phyloP scores from a whole-genome alignment of 2,888 invertebrate genomes.

The Tipula unca region DNA sequence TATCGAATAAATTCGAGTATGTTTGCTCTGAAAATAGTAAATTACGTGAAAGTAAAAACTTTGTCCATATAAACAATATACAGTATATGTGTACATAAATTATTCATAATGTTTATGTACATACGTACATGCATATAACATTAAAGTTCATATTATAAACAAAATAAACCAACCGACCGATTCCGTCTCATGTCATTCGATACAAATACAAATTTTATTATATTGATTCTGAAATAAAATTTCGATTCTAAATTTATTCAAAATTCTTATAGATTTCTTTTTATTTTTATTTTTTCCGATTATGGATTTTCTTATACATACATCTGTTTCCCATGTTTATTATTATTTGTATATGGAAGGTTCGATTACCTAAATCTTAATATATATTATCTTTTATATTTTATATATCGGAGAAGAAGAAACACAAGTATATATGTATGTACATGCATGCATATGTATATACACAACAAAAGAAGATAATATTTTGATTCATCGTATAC shows the following conservation, averaged over 20 bases:
- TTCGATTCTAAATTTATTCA: neutral
- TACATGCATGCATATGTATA: neutral
- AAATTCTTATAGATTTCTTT: neutral
- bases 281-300: neutral
- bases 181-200: neutral
- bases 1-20: neutral
- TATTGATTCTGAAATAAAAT: neutral
- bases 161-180: neutral
- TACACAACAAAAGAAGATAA: neutral
- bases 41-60: neutral
- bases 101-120: neutral
- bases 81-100: neutral
- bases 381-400: neutral
- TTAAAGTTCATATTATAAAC: neutral
- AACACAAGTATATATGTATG: neutral
- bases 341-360: neutral
- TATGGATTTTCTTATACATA: neutral
- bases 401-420: neutral
- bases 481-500: neutral
- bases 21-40: neutral
- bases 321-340: slow-evolving; percentile 14
- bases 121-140: neutral
- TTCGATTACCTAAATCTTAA: slow-evolving; percentile 1
- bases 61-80: neutral
- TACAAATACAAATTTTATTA: neutral